phyloP scores from a whole-genome alignment of 2,888 invertebrate genomes.

The Heliconius cydno region DNA sequence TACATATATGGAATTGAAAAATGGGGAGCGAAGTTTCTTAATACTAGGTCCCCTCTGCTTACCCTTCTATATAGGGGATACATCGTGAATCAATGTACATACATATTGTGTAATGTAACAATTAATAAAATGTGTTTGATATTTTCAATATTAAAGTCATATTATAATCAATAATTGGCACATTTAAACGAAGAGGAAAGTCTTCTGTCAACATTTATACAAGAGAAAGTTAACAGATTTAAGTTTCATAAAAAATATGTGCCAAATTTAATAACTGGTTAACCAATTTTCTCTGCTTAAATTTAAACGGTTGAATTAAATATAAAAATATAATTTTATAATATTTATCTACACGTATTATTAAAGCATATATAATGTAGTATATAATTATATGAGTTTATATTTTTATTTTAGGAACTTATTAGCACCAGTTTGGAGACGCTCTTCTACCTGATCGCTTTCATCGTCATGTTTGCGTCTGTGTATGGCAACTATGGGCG shows the following conservation, averaged over 20 bases:
- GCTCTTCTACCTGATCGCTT: constrained; percentile 89
- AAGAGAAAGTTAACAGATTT: constrained; percentile 13
- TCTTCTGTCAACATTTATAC: constrained; percentile 5
- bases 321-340: neutral
- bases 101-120: neutral
- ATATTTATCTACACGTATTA: neutral
- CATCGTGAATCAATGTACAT: neutral
- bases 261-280: neutral
- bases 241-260: neutral
- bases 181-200: neutral
- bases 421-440: constrained; percentile 88
- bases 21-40: too few species aligned
- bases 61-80: too few species aligned
- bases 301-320: constrained; percentile 17
- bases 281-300: neutral
- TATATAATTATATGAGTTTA: neutral
- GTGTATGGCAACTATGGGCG: constrained; percentile 78
- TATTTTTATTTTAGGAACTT: constrained; percentile 87
- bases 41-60: too few species aligned
- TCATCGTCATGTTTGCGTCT: constrained; percentile 89
- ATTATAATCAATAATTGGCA: neutral
- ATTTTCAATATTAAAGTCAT: neutral
- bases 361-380: too few species aligned
- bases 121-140: neutral
- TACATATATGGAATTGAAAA: too few species aligned